These are phyloP conservation scores for Onychomys leucogaster DNA, from an alignment of 2,797 vertebrate species.

Conservation along the genomic window DNA sequence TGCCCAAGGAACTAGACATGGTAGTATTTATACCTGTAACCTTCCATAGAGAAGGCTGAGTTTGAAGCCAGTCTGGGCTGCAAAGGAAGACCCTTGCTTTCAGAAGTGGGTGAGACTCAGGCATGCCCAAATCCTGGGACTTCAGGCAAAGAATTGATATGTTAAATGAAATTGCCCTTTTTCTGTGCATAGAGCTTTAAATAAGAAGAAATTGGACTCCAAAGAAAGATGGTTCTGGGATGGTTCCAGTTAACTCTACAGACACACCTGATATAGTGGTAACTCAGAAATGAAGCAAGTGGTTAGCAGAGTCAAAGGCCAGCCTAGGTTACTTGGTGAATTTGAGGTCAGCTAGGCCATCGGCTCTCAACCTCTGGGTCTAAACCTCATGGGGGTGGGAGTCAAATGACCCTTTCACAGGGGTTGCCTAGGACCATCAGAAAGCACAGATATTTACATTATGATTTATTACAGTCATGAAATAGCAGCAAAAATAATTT, in stretches of 20 bases:
- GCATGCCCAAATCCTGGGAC: background rate
- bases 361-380: background rate
- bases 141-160: slow-evolving; percentile 8
- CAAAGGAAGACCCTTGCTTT: slow-evolving; percentile 3
- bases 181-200: slow-evolving; percentile 31
- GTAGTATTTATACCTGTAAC: background rate
- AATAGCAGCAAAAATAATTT: background rate
- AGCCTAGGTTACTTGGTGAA: background rate
- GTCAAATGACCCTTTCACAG: background rate
- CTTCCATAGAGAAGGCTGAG: background rate
- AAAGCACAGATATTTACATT: background rate
- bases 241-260: background rate
- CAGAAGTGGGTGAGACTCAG: background rate
- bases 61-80: background rate
- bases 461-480: background rate
- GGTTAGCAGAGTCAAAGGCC: background rate
- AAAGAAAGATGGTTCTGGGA: slow-evolving; percentile 14
- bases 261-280: background rate
- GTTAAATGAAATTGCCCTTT: slow-evolving; percentile 28
- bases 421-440: background rate
- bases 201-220: slow-evolving; percentile 24
- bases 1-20: background rate
- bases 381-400: background rate
- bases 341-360: background rate
- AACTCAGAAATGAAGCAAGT: background rate